Evolutionary conservation across 2,888 invertebrate genomes (phyloP).

Genomic region (Ophioninae sp.): DNA sequence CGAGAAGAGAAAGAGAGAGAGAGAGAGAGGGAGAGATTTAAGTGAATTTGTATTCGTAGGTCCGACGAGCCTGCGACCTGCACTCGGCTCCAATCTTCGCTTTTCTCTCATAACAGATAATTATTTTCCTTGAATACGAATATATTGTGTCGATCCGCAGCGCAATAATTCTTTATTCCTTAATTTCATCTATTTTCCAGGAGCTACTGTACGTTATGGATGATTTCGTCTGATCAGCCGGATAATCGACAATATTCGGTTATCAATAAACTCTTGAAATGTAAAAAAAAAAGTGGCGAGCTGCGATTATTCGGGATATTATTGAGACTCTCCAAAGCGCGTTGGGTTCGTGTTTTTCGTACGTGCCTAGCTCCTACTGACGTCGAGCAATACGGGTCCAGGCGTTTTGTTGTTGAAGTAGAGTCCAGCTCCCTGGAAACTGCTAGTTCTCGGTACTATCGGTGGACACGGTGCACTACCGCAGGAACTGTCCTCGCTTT

Average conservation of each 20-base stretch:
- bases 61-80: conserved; percentile 72
- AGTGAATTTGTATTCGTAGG: conserved; percentile 41
- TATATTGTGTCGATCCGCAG: conserved; percentile 68
- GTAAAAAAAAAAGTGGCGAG: conserved; percentile 70
- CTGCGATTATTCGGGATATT: conserved; percentile 32
- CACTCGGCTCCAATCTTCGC: conserved; percentile 69
- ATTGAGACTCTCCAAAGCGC: conserved; percentile 33
- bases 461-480: conserved; percentile 63
- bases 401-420: conserved; percentile 74
- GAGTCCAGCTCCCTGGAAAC: conserved; percentile 76
- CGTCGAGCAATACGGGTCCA: conserved; percentile 76
- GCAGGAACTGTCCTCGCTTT: conserved; percentile 62
- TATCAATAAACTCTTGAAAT: conserved; percentile 76
- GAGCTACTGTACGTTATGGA: conserved; percentile 63
- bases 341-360: conserved; percentile 41
- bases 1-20: neutral
- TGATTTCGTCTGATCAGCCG: conserved; percentile 69
- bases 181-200: conserved; percentile 37
- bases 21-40: neutral
- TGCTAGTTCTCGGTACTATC: conserved; percentile 64
- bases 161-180: conserved; percentile 36
- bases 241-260: conserved; percentile 74
- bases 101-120: conserved; percentile 61
- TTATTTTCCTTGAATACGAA: conserved; percentile 65
- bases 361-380: conserved; percentile 75